Evolutionary conservation across 2,797 vertebrate species (phyloP).

Genomic region (Glyptemys insculpta): DNA sequence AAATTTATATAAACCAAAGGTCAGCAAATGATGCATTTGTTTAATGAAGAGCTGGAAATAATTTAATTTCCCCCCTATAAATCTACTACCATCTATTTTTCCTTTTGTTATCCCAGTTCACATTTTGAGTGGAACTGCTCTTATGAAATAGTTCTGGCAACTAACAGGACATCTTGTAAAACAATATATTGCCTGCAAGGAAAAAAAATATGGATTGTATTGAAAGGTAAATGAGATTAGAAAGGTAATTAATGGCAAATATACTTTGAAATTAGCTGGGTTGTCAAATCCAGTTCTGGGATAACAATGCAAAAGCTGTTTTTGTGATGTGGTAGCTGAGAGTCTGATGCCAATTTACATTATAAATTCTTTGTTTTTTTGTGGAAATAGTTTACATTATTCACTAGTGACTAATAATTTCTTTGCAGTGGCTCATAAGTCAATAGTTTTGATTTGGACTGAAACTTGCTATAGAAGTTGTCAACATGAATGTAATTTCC

Average conservation of each 20-base stretch:
- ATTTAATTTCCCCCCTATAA: background rate
- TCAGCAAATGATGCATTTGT: background rate
- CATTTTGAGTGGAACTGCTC: background rate
- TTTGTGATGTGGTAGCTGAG: background rate
- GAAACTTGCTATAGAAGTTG: background rate
- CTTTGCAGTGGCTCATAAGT: background rate
- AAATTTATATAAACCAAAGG: background rate
- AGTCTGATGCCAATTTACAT: background rate
- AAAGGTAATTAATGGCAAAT: background rate
- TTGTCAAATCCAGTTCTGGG: background rate
- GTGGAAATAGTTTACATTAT: background rate
- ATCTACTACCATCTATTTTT: accelerated
- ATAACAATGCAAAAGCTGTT: background rate
- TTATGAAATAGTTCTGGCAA: background rate
- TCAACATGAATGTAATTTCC: background rate
- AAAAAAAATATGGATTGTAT: background rate
- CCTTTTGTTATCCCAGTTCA: background rate
- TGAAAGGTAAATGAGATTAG: background rate
- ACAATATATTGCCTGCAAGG: background rate
- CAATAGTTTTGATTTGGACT: background rate
- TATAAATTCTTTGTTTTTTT: background rate
- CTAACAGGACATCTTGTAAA: accelerated
- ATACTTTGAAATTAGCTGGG: conserved; percentile 19
- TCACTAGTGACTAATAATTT: background rate
- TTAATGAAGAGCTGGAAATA: background rate